Evolutionary conservation across 1,140 invertebrate species (phyloP), one percentile per base, ranked within the genome.

Genomic region (Neotoxoptera formosana): DNA sequence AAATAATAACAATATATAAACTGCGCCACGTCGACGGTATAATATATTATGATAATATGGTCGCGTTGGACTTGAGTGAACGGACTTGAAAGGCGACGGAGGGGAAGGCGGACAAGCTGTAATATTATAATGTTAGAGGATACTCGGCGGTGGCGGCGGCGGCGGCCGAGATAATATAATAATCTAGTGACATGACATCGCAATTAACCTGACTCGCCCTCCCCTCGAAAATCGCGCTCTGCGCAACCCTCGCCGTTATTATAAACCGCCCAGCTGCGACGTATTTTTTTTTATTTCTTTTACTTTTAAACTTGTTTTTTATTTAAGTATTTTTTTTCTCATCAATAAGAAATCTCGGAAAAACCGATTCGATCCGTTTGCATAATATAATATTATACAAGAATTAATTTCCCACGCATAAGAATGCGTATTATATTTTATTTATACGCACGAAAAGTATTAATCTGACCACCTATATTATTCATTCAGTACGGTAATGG

Each of bases 151-250:
- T 67, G 47, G 34, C 90, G n/a, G n/a, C n/a, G n/a, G n/a, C n/a
- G n/a, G n/a, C 90, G n/a, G 8, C 17, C 1, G 41, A 83, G 51
- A 91, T 91, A 83, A 91, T 91, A 83, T 83, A 83, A 91, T 91
- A 91, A 81, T 25, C 90, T 67, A 83, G 45, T 51, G 90, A 91
- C 90, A 91, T 51, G 90, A 83, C 67, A 51, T 91, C 11, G 67
- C 90, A 91, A 91, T 91, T 51, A 83, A 83, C 67, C 67, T 83
- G n/a, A 34, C 20, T 34, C 48, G 17, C 67, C n/a, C 67, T 47
- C 23, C 23, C 84, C 34, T 3, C 41, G 8, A 2, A 84, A 84
- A 84, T 84, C 9, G 81, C 3, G 81, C 21, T 23, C 81, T 2
- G 17, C 6, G 17, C 6, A 23, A 11, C 21, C 36, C 25, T 41